These are phyloP conservation scores for Protosalanx chinensis DNA, from an alignment of 2,797 vertebrate species.

Conservation along the genomic window DNA sequence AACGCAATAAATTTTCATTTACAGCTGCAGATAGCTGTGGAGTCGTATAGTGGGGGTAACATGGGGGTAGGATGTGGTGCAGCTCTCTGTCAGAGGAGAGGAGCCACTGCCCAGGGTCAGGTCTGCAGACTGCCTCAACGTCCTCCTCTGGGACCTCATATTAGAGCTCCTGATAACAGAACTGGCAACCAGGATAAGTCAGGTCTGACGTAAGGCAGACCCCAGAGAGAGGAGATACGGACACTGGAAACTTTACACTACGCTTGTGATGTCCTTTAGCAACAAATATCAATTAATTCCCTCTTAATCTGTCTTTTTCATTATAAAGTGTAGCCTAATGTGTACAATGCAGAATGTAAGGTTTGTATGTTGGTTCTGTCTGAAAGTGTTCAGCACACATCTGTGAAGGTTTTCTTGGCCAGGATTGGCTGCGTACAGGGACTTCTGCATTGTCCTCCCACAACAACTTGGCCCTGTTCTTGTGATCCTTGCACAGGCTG, in stretches of 20 bases:
- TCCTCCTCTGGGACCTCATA: slow-evolving; percentile 43
- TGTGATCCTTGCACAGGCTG: slow-evolving; percentile 52
- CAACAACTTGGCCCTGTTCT: slow-evolving; percentile 63
- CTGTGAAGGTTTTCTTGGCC: background rate
- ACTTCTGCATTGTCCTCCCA: slow-evolving; percentile 30
- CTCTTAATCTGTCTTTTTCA: background rate
- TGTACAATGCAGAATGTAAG: background rate
- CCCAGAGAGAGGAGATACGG: slow-evolving; percentile 33
- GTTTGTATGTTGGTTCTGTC: no score
- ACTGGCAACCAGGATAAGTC: slow-evolving; percentile 55
- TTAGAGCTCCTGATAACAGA: slow-evolving; percentile 58
- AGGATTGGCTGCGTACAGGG: slow-evolving; percentile 36
- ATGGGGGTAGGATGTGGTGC: slow-evolving; percentile 41
- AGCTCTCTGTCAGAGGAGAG: slow-evolving; percentile 20
- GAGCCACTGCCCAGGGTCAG: slow-evolving; percentile 32
- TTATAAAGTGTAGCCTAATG: background rate
- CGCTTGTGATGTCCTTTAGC: background rate
- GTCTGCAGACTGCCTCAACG: slow-evolving; percentile 41
- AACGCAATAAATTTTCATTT: slow-evolving; percentile 78
- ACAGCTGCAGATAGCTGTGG: slow-evolving; percentile 67
- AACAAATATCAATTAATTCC: background rate
- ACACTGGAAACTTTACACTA: slow-evolving; percentile 1
- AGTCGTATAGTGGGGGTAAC: slow-evolving; percentile 35
- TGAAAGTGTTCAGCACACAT: no score
- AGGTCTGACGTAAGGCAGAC: slow-evolving; percentile 54